Evolutionary conservation across 2,888 invertebrate species (phyloP).

Genomic region (Phyto melanocephala): DNA sequence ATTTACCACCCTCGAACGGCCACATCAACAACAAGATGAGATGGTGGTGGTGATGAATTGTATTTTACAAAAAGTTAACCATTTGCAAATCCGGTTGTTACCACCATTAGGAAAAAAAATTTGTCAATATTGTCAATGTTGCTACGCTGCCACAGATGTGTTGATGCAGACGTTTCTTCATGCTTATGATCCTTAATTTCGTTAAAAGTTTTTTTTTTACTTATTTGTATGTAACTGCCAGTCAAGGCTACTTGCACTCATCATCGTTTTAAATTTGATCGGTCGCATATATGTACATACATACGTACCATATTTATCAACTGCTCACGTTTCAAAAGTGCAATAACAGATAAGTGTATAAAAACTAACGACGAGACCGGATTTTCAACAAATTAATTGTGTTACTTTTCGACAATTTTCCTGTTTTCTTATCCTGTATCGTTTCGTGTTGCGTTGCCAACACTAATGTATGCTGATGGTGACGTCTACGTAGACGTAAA

Average conservation of each 20-base stretch:
- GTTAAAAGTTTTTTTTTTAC: conserved; percentile 74
- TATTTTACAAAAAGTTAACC: conserved; percentile 53
- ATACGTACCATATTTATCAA: conserved; percentile 47
- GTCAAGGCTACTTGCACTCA: conserved; percentile 76
- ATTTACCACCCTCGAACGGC: conserved; percentile 16
- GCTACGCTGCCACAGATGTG: neutral
- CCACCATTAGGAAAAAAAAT: conserved; percentile 51
- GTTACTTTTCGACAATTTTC: conserved; percentile 49
- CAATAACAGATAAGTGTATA: conserved; percentile 14
- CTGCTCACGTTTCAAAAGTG: conserved; percentile 54
- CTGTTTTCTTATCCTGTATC: conserved; percentile 28
- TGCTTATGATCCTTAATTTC: conserved; percentile 79
- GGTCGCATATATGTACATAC: conserved; percentile 79
- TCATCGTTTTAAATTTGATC: conserved; percentile 79
- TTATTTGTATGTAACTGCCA: conserved; percentile 1
- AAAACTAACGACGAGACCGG: conserved; percentile 3
- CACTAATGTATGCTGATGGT: conserved; percentile 11
- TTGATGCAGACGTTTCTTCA: conserved; percentile 44
- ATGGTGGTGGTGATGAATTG: conserved; percentile 3
- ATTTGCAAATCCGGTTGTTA: conserved; percentile 62
- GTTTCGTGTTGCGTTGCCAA: neutral
- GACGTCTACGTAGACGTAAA: neutral
- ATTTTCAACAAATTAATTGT: conserved; percentile 57
- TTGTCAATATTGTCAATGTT: conserved; percentile 40
- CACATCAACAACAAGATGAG: neutral